Conservation (phyloP, 2,888 invertebrate species). For the Drosophila hamatofila region DNA sequence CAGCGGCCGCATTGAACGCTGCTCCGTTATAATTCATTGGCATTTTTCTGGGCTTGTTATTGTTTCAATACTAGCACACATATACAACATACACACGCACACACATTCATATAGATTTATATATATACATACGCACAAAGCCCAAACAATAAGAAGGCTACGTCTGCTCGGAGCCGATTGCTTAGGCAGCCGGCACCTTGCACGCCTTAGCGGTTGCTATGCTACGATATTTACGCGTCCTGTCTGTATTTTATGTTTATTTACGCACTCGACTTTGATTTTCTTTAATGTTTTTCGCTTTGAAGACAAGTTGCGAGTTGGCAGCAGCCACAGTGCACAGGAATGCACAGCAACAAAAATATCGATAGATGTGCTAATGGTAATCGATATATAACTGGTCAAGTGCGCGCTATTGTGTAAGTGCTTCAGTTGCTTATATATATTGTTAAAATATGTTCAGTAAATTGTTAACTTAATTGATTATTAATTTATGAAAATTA, state of each 20-base stretch:
- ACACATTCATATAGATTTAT: conserved; percentile 23
- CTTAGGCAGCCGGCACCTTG: conserved; percentile 46
- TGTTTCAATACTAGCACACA: conserved; percentile 56
- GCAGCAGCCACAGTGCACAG: conserved; percentile 37
- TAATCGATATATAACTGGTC: conserved; percentile 15
- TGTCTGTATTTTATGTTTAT: conserved; percentile 29
- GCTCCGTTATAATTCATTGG: conserved; percentile 68
- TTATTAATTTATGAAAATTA: background rate
- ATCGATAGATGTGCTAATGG: conserved; percentile 12
- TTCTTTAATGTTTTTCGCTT: conserved; percentile 72
- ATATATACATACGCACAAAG: conserved; percentile 35
- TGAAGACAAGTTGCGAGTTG: conserved; percentile 56
- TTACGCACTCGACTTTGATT: conserved; percentile 40
- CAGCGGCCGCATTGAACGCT: conserved; percentile 58
- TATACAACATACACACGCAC: conserved; percentile 15
- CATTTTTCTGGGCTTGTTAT: conserved; percentile 70
- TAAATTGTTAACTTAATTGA: background rate
- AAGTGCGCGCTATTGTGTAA: background rate
- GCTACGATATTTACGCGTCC: conserved; percentile 3
- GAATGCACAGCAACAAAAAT: conserved; percentile 28
- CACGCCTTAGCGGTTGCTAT: conserved; percentile 25
- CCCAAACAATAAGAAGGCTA: conserved; percentile 43
- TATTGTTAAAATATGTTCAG: background rate
- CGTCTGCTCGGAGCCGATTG: conserved; percentile 34
- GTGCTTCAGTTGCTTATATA: background rate